Percentiles rank a stretch among this genome's conserved stretches.
phyloP scores from a whole-genome alignment of 2,797 vertebrate species.

The Poliocrania exsul region DNA sequence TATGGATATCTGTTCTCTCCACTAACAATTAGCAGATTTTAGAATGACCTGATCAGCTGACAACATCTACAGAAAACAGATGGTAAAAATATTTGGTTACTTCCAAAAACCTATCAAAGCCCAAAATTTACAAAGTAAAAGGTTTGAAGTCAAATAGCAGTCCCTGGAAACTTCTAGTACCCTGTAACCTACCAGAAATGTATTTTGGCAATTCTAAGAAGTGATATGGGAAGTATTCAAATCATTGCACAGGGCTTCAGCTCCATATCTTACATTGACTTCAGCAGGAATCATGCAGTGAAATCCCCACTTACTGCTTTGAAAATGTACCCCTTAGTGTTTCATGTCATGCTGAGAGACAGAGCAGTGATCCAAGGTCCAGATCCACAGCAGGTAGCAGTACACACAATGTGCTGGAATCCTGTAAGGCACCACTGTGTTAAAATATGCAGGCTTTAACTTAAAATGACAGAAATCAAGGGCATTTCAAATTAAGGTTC shows the following conservation, averaged over 20 bases:
- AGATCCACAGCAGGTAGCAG: conserved; percentile 42
- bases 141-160: background rate
- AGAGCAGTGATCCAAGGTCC: conserved; percentile 52
- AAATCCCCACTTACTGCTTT: conserved; percentile 18
- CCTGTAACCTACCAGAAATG: background rate
- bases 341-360: conserved; percentile 49
- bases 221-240: conserved; percentile 27
- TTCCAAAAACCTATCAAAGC: background rate
- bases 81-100: background rate
- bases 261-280: background rate
- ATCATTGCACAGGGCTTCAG: conserved; percentile 13
- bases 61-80: background rate
- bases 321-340: conserved; percentile 45
- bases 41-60: background rate
- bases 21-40: background rate
- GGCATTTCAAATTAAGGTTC: conserved; percentile 48
- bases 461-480: conserved; percentile 63
- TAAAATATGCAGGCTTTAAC: conserved; percentile 57
- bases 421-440: conserved; percentile 28
- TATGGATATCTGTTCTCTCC: background rate
- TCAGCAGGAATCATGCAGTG: conserved; percentile 1
- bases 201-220: conserved; percentile 14
- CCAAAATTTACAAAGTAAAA: background rate
- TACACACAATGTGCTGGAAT: background rate
- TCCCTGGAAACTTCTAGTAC: background rate